Percentiles rank a stretch among this genome's conserved stretches.
These are phyloP conservation scores for Pygathrix nemaeus DNA, from an alignment of 2,113 vertebrate species.

Conservation along the genomic window DNA sequence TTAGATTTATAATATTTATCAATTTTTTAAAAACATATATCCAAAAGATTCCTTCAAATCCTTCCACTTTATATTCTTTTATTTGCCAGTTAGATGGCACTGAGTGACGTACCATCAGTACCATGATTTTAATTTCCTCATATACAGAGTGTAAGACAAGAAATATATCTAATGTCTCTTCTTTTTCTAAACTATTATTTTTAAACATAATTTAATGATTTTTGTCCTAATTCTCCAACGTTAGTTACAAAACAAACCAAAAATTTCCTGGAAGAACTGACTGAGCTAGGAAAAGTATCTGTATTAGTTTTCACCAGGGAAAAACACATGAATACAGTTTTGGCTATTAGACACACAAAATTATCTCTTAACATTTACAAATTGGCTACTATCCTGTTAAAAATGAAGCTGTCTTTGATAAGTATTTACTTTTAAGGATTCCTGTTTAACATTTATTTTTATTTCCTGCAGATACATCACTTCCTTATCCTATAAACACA, in stretches of 20 bases:
- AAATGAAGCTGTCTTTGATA: background rate
- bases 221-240: background rate
- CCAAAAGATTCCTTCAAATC: background rate
- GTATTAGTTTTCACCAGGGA: background rate
- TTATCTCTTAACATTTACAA: background rate
- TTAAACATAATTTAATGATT: background rate
- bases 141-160: background rate
- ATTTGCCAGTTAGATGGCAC: background rate
- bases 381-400: background rate
- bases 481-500: background rate
- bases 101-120: background rate
- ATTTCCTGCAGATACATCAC: background rate
- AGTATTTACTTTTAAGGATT: background rate
- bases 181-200: background rate
- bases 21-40: background rate
- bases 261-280: background rate
- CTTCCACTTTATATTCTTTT: background rate
- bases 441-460: background rate
- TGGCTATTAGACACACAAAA: background rate
- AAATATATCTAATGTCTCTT: background rate
- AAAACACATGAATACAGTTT: background rate
- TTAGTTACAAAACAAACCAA: background rate
- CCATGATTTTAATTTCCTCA: background rate
- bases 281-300: background rate
- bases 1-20: background rate